Conservation (phyloP, 2,797 vertebrate species). For the Gallinago stenura region DNA sequence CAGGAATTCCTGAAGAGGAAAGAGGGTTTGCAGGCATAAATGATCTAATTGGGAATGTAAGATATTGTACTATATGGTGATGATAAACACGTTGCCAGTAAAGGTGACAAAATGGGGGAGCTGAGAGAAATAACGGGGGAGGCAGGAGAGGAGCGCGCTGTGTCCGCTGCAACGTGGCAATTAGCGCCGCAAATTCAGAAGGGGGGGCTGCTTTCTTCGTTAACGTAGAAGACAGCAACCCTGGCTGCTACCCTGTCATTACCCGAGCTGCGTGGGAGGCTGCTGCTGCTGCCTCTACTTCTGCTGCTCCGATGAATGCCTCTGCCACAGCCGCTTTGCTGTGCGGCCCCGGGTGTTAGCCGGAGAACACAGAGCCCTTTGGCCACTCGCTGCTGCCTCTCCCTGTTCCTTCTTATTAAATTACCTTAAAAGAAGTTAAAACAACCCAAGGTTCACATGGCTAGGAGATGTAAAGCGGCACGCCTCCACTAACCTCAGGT, state of each 20-base stretch:
- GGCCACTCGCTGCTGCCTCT: background rate
- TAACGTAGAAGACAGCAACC: background rate
- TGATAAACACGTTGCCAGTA: background rate
- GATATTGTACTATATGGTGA: background rate
- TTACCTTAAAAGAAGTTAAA: background rate
- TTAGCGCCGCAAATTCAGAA: background rate
- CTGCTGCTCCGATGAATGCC: background rate
- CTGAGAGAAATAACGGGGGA: accelerated
- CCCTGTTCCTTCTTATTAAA: background rate
- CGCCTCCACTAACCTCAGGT: background rate
- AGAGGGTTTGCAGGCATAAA: background rate
- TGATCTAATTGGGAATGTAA: background rate
- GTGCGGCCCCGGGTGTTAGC: accelerated
- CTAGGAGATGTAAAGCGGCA: background rate
- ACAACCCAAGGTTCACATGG: background rate
- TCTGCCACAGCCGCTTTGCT: background rate
- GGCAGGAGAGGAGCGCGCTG: background rate
- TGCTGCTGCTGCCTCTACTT: background rate
- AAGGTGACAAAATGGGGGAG: background rate
- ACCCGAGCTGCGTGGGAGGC: background rate
- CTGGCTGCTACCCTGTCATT: conserved; percentile 5
- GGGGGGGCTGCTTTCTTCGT: background rate
- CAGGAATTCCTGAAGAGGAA: background rate
- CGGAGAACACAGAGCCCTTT: background rate
- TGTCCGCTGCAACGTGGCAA: background rate